Percentiles rank a stretch among this genome's conserved stretches.
These are phyloP conservation scores for Diacarnus erythraeanus DNA, from an alignment of 37 sponge, comb jelly and placozoan species.

Conservation along the genomic window DNA sequence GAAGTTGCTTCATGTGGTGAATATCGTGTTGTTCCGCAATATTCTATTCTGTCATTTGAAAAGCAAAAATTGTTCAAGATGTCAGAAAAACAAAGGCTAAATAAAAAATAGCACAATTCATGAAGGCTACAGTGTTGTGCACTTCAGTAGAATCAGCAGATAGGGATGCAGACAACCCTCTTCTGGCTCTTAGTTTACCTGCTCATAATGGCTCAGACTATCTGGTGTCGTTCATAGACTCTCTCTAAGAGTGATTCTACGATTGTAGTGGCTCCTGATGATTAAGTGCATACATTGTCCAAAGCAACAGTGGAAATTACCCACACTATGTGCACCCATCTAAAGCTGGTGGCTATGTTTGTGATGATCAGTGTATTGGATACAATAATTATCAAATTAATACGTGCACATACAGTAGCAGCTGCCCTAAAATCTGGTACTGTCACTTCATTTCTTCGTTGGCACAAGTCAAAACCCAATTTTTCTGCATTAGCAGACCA, in stretches of 20 bases:
- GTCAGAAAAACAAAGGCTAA: slow-evolving; percentile 16
- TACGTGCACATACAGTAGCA: slow-evolving; percentile 1
- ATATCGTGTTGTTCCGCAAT: neutral
- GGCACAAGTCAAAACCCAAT: neutral
- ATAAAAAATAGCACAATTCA: slow-evolving; percentile 5
- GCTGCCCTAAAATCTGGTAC: neutral
- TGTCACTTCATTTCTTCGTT: neutral
- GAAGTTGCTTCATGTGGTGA: slow-evolving; percentile 30
- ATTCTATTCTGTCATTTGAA: neutral
- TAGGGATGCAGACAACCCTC: neutral
- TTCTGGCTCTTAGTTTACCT: neutral
- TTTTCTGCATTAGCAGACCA: neutral
- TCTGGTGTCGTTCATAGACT: neutral
- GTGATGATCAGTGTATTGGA: neutral
- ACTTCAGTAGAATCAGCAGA: no score
- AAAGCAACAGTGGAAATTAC: neutral
- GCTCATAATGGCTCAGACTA: neutral
- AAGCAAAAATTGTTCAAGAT: slow-evolving; percentile 18
- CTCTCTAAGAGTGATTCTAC: neutral
- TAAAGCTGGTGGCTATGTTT: neutral
- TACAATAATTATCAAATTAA: no score
- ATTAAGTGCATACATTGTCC: neutral
- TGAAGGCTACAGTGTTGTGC: neutral
- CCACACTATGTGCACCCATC: neutral
- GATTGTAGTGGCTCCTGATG: neutral